Base-by-base conservation (phyloP, 1,140 invertebrate species). In the Ruditapes philippinarum region DNA sequence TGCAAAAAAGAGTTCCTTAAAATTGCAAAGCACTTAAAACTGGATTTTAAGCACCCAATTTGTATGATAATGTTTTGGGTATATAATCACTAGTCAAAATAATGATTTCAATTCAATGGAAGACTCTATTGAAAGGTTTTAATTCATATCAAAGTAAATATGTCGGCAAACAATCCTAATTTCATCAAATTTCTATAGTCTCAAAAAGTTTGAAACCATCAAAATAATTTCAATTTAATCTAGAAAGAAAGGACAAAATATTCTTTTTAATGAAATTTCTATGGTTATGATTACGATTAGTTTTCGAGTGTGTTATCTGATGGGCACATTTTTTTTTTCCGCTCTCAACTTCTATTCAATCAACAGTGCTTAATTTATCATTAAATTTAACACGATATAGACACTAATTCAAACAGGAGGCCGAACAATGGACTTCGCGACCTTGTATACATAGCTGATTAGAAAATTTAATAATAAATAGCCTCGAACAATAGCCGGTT, bases 391-490 rank as follows among this genome's bases (percentile, higher is more conserved):
- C 76, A 80, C 40, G 85, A 80, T 88, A 88, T 88, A 88, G 85
- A 88, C 74, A 88, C 85, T 88, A 80, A 88, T 88, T 88, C 85
- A 88, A 51, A 79, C 62, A 70, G 36, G 9, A 31, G 40, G 22
- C 51, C 62, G 54, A 88, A 88, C 85, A 88, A 88, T 88, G 60
- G 85, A 68, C 42, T 38, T 42, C 33, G 11, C 62, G 60, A 80
- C 85, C 85, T 88, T 88, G 85, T 88, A 80, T 88, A 88, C 76
- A 80, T 88, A 68, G 60, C 85, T 88, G 85, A 88, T 88, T 88
- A 88, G 60, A 88, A 88, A 45, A 79, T 88, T 88, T 88, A 88
- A 88, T 88, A 79, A 88, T 88, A 88, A 88, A 86, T 57, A 74
- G 45, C 31, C 28, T 0, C 68, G 83, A 73, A 86, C 70, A 86